Conservation (phyloP, 1,140 invertebrate genomes). For the Temnothorax nylanderi region DNA sequence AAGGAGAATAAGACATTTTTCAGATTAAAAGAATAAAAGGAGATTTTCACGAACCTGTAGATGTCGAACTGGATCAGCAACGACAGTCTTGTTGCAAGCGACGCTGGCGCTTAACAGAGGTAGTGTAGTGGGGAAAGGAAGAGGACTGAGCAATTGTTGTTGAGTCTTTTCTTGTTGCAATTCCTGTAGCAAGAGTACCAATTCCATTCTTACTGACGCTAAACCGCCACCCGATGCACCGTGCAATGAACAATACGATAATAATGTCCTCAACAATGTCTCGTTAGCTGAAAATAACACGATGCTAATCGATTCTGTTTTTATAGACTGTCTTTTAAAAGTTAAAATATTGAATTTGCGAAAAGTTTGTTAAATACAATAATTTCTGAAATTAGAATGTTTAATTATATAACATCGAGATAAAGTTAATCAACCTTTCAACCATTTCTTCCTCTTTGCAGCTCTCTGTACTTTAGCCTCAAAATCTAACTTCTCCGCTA, state of each 20-base stretch:
- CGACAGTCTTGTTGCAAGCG: constrained; percentile 97
- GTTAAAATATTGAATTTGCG: constrained; percentile 22
- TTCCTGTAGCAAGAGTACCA: constrained; percentile 97
- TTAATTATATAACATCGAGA: constrained; percentile 27
- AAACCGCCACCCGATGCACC: constrained; percentile 97
- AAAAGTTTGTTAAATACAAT: constrained; percentile 4
- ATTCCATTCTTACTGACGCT: constrained; percentile 98
- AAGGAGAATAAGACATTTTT: too few relatives aligned
- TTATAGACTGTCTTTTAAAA: neutral
- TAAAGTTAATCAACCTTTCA: constrained; percentile 89
- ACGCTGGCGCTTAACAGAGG: constrained; percentile 97
- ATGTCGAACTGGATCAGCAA: constrained; percentile 94
- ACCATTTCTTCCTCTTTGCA: constrained; percentile 94
- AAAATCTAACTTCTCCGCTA: constrained; percentile 97
- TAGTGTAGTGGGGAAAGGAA: constrained; percentile 97
- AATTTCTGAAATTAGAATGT: constrained; percentile 26
- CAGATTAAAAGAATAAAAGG: neutral
- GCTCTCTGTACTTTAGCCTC: constrained; percentile 97
- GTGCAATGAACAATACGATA: constrained; percentile 98
- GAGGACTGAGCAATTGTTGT: constrained; percentile 96
- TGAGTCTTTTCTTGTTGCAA: constrained; percentile 97
- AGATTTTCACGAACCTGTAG: constrained; percentile 87
- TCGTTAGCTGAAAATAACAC: constrained; percentile 91
- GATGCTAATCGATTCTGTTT: constrained; percentile 11
- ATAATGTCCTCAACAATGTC: constrained; percentile 95